Base-by-base conservation (phyloP, 37 sponge, comb jelly and placozoan species). In the Tethya wilhelma region DNA sequence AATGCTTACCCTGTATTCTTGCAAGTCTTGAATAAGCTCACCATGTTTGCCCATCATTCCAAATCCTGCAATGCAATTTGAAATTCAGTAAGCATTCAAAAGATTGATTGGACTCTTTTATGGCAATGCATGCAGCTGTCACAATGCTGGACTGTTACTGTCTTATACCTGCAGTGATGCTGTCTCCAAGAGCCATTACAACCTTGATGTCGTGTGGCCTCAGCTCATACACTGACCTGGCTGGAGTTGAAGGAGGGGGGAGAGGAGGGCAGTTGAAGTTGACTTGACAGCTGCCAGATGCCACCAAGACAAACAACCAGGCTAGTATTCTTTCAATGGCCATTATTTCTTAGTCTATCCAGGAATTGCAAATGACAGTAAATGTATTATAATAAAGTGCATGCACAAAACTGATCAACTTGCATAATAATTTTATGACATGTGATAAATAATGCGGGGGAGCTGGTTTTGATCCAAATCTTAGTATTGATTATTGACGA, bases 181-280 rank as follows among this genome's bases (percentile, higher is more conserved):
- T 93, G 90, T 93, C 94, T 28, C 94, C 94, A 23, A 93, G 46
- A 6, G 90, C 83, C 94, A 93, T 93, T 19, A 93, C 87, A 2
- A 93, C 94, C 53, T 89, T 89, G 33, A 93, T 89, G 70, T 93
- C 90, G 64, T 93, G 94, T 9, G 94, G 94, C 71, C 67, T 78
- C 73, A 93, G 84, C 53, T 86, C 84, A 66, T 89, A 56, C 29
- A 93, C 94, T n/a, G 71, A 83, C 79, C 44, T 64, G 6, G 90
- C 94, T 20, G 94, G 90, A 33, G 42, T 41, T 4, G 76, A 32
- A 64, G 88, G 73, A 2, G 93, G 93, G 1, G 89, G 89, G 17
- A 93, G 78, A 22, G 62, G 81, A 20, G 89, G 86, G 55, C 93
- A 93, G 81, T 77, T 42, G 63, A 93, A 88, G 44, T 73, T 33